A percentile compares a stretch with the other conserved stretches of the same genome.
Conservation (phyloP, 1,140 invertebrate genomes). For the Hyles vespertilio region DNA sequence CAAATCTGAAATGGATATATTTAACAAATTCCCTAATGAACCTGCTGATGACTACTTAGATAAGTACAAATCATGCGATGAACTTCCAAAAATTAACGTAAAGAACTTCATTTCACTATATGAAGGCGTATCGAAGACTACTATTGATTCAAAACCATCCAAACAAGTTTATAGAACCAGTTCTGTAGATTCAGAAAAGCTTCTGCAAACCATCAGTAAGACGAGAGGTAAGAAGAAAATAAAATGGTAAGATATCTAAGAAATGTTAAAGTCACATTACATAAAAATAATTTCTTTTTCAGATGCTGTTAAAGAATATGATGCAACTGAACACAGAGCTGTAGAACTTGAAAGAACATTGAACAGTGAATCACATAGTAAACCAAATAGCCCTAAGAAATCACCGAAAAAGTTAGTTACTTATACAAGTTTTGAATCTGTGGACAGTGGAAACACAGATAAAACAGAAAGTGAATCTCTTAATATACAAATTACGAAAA, state of each 20-base stretch:
- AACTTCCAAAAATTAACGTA: slow-evolving; percentile 60
- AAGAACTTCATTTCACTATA: slow-evolving; percentile 63
- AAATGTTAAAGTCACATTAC: not conserved
- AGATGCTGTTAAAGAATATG: slow-evolving; percentile 22
- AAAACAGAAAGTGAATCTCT: slow-evolving; percentile 27
- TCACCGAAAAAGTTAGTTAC: slow-evolving; percentile 17
- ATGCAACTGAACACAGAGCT: not conserved
- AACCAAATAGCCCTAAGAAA: slow-evolving; percentile 7
- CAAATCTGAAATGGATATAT: slow-evolving; percentile 71
- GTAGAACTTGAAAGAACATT: slow-evolving; percentile 8
- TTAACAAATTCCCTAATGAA: slow-evolving; percentile 43
- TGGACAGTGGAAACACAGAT: slow-evolving; percentile 18
- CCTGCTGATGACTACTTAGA: slow-evolving; percentile 41
- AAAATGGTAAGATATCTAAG: not conserved
- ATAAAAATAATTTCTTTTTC: slow-evolving; percentile 10
- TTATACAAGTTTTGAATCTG: slow-evolving; percentile 21
- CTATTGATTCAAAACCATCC: slow-evolving; percentile 23
- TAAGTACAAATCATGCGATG: slow-evolving; percentile 65
- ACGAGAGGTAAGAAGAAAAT: slow-evolving; percentile 33
- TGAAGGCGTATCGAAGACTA: slow-evolving; percentile 53
- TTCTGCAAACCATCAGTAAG: slow-evolving; percentile 27
- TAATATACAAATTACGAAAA: slow-evolving; percentile 29
- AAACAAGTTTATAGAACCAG: slow-evolving; percentile 27
- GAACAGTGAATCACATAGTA: slow-evolving; percentile 8
- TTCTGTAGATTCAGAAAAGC: slow-evolving; percentile 28